phyloP scores from a whole-genome alignment of 1,140 invertebrate species.

The Caenorhabditis brenneri region DNA sequence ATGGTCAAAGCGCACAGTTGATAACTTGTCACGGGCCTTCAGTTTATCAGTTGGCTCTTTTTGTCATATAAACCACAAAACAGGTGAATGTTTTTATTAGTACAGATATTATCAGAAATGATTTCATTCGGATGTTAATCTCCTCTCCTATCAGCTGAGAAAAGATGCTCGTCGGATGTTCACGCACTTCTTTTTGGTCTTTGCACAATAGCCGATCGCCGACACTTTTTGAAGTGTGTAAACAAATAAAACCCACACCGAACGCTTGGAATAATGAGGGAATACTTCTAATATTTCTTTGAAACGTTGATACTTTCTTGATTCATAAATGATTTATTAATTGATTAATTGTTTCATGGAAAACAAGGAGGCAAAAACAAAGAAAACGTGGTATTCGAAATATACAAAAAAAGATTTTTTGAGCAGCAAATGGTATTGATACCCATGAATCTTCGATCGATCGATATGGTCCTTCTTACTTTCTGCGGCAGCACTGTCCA shows the following conservation, averaged over 20 bases:
- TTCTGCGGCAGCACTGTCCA: constrained; percentile 29
- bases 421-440: background rate
- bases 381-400: background rate
- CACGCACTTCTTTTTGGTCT: background rate
- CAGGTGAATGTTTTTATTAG: no score
- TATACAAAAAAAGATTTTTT: constrained; percentile 38
- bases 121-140: no score
- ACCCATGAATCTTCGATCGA: constrained; percentile 40
- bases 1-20: background rate
- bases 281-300: background rate
- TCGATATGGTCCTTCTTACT: constrained; percentile 33
- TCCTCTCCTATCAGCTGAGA: background rate
- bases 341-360: background rate
- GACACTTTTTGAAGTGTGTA: constrained; percentile 12
- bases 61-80: background rate
- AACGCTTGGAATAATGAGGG: background rate
- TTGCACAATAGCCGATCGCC: background rate
- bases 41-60: background rate
- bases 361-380: constrained; percentile 32
- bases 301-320: background rate
- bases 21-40: background rate
- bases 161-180: background rate
- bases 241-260: constrained; percentile 33
- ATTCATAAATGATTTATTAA: constrained; percentile 14
- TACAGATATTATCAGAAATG: no score